phyloP scores from a whole-genome alignment of 2,888 invertebrate species.

The Automeris io region DNA sequence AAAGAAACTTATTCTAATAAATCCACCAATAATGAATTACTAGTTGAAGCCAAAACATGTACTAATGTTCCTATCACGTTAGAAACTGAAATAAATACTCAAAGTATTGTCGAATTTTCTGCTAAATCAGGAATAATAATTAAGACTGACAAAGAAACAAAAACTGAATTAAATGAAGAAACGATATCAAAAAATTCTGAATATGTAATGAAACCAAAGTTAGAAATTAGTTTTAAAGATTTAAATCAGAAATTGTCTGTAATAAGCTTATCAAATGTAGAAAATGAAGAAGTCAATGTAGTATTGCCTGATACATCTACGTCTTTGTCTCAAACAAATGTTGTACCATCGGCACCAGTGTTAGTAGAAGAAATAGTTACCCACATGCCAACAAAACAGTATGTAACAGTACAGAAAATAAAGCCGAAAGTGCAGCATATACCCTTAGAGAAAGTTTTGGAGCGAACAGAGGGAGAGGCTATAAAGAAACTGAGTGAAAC shows the following conservation, averaged over 20 bases:
- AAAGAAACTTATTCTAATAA: not conserved
- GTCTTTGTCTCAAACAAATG: conserved; percentile 12
- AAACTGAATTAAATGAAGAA: not conserved
- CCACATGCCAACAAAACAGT: conserved; percentile 13
- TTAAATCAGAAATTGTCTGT: conserved; percentile 29
- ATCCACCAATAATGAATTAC: not conserved
- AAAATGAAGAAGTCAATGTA: conserved; percentile 18
- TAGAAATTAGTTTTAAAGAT: conserved; percentile 22
- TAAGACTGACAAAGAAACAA: not conserved
- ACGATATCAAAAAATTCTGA: not conserved
- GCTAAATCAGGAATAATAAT: not conserved
- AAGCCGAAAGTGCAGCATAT: conserved; percentile 39
- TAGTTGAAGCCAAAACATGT: not conserved
- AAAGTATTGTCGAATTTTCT: not conserved
- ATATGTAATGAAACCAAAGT: not conserved
- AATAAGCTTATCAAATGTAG: conserved; percentile 18
- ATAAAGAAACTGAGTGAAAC: conserved; percentile 50
- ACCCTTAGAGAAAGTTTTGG: conserved; percentile 55
- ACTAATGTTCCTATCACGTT: not conserved
- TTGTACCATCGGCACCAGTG: conserved; percentile 53
- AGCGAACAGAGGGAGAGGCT: conserved; percentile 50
- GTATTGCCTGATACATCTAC: conserved; percentile 19
- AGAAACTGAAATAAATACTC: not conserved
- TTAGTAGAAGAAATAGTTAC: conserved; percentile 28
- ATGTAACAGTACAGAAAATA: conserved; percentile 11